Evolutionary conservation across 2,113 vertebrate genomes (phyloP), one percentile per base, ranked within the genome.

Genomic region (Leucopternis melanops): DNA sequence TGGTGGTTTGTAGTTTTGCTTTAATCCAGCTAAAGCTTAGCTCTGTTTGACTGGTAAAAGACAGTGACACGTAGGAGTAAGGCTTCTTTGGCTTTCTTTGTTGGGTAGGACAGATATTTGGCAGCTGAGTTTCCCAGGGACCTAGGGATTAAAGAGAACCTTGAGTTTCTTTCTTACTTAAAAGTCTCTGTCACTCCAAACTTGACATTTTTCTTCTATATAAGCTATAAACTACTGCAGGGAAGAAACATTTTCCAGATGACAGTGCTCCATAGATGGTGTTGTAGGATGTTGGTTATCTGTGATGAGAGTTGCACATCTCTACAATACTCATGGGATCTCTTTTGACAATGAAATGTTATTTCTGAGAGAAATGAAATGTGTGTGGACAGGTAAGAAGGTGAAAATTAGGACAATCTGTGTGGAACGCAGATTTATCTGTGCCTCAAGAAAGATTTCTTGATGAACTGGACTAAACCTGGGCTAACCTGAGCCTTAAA

Each of bases 11-110:
- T 90, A 75, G 79, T 95, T 92, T 96, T 97, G 34, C 90, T 94
- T 96, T 97, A 97, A 97, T 97, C 96, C 94, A 95, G 62, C 86
- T 93, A 90, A 94, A 96, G 70, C 86, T 95, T 94, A 96, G 85
- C 90, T 96, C 79, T 88, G 50, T 93, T 97, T 90, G 94, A 97
- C 92, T 96, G 92, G 93, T 95, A 93, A 94, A 96, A 97, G 96
- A 96, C 94, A 95, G 92, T 95, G 96, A 97, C 93, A 95, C 0
- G 44, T 92, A 97, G 88, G 95, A 97, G 95, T 94, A 90, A 92
- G 59, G 47, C 87, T 97, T 94, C 90, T 90, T 95, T 96, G 96
- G 87, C 91, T 96, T 95, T 67, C 74, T 73, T 84, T 66, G 14
- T 71, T 65, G 92, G 69, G 81, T 92, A 95, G 95, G 90, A 97